A percentile compares a stretch with the other conserved stretches of the same genome.
Conservation (phyloP, 2,888 invertebrate species). For the Melinopterus prodromus region DNA sequence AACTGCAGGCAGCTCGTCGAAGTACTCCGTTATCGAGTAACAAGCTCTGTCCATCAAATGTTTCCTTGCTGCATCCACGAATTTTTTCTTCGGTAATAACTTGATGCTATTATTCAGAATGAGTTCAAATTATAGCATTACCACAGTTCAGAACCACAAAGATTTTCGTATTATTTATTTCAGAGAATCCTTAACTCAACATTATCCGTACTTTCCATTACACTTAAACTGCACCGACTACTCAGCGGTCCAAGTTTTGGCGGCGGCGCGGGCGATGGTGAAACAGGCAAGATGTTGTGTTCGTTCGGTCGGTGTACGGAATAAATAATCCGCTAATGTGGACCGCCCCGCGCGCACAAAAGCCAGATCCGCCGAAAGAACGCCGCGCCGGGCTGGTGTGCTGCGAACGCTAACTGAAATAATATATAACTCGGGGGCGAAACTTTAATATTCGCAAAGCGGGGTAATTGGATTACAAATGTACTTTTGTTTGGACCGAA, state of each 20-base stretch:
- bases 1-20: too few relatives aligned
- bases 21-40: too few relatives aligned
- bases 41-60: too few relatives aligned
- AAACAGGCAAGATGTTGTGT: neutral
- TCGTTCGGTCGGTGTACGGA: neutral
- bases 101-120: too few relatives aligned
- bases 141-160: too few relatives aligned
- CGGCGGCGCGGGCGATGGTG: conserved; percentile 48
- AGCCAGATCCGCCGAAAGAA: neutral
- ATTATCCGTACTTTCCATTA: conserved; percentile 15
- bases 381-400: conserved; percentile 9
- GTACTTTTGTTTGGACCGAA: conserved; percentile 51
- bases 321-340: conserved; percentile 48
- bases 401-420: conserved; percentile 45
- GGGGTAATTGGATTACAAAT: conserved; percentile 53
- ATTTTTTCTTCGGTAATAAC: too few relatives aligned
- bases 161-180: too few relatives aligned
- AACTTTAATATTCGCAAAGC: conserved; percentile 52
- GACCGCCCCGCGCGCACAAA: conserved; percentile 48
- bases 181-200: too few relatives aligned
- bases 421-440: conserved; percentile 49
- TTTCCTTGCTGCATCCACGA: too few relatives aligned
- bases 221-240: conserved; percentile 40
- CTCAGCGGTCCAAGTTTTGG: conserved; percentile 48
- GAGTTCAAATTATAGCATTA: too few relatives aligned